These are phyloP conservation scores for Genyomyrus donnyi DNA, from an alignment of 2,113 vertebrate genomes.

Conservation along the genomic window DNA sequence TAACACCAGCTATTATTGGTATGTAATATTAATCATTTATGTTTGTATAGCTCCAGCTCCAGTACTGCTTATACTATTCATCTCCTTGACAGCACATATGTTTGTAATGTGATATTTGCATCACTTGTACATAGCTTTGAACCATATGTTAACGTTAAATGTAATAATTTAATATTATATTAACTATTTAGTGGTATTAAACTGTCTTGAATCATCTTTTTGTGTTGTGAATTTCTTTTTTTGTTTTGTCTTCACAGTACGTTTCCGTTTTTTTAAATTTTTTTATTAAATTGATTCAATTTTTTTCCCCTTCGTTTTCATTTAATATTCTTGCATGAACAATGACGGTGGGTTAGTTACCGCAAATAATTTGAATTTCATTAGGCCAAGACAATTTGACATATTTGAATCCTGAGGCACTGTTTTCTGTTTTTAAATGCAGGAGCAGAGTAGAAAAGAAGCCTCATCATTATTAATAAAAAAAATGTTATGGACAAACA, in stretches of 20 bases:
- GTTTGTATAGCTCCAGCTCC: neutral
- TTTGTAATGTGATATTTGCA: neutral
- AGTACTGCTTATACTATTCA: neutral
- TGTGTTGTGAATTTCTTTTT: neutral
- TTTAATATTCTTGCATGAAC: neutral
- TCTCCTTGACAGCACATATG: neutral
- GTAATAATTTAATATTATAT: neutral
- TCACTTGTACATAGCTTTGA: neutral
- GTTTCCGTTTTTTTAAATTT: no score
- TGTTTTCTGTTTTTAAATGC: neutral
- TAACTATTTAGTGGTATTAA: neutral
- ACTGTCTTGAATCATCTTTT: neutral
- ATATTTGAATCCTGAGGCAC: neutral
- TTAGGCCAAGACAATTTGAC: neutral
- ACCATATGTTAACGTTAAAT: neutral
- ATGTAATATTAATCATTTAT: neutral
- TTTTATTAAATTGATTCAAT: neutral
- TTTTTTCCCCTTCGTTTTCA: neutral
- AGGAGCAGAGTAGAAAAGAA: neutral
- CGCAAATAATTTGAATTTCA: neutral
- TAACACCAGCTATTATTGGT: neutral
- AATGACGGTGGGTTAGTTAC: neutral
- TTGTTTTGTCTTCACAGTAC: neutral
- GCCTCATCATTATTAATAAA: neutral
- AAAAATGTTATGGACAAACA: no score